A percentile compares a stretch with the other conserved stretches of the same genome.
Conservation (phyloP, 2,797 vertebrate genomes). For the Bufotes viridis region DNA sequence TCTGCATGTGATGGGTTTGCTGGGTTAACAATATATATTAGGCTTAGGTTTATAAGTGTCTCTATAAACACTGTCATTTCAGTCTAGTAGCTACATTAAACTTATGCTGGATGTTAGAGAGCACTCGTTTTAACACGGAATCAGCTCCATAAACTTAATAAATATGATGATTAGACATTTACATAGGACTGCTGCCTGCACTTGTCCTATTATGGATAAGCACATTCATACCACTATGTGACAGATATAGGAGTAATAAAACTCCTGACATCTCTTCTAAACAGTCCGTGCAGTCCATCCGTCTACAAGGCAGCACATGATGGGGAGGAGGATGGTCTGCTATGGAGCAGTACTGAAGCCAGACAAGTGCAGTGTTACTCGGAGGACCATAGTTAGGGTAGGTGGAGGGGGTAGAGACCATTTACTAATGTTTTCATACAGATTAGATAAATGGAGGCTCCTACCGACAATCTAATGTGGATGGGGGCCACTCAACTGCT, state of each 20-base stretch:
- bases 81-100: not conserved
- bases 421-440: too few species aligned
- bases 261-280: not conserved
- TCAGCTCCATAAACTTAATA: not conserved
- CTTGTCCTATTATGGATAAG: not conserved
- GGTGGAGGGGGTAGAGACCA: too few species aligned
- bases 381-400: not conserved
- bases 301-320: not conserved
- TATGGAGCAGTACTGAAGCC: not conserved
- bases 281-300: not conserved
- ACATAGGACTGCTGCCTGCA: not conserved
- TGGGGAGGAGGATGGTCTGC: not conserved
- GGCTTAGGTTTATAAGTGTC: not conserved
- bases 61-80: constrained; percentile 2
- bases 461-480: too few species aligned
- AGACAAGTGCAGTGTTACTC: not conserved
- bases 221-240: not conserved
- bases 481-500: too few species aligned
- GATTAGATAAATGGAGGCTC: too few species aligned
- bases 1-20: not conserved
- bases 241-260: not conserved
- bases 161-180: not conserved
- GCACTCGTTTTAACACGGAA: not conserved
- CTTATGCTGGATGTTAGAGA: not conserved
- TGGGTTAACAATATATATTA: constrained; percentile 8